Conservation (phyloP, 2,797 vertebrate genomes). For the Carduelis carduelis region DNA sequence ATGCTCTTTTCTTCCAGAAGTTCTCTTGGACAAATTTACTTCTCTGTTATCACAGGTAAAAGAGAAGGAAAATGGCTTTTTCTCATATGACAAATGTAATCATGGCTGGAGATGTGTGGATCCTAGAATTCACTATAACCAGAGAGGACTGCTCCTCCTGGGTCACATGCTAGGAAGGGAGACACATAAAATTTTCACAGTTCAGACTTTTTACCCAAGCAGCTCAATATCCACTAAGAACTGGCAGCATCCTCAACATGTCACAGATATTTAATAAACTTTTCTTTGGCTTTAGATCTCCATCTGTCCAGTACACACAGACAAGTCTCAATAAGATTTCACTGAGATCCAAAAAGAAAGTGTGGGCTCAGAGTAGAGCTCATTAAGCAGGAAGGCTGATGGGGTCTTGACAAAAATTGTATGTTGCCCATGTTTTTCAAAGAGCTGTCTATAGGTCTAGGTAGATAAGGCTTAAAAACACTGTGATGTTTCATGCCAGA, state of each 20-base stretch:
- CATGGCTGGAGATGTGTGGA: neutral
- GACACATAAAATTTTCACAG: neutral
- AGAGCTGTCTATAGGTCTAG: neutral
- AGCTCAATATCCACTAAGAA: neutral
- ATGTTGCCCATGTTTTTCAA: neutral
- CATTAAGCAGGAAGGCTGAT: neutral
- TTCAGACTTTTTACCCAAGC: neutral
- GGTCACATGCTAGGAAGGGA: neutral
- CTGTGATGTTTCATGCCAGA: neutral
- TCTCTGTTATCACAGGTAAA: neutral
- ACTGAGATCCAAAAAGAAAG: neutral
- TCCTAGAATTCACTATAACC: neutral
- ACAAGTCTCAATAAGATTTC: neutral
- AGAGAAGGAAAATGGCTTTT: neutral
- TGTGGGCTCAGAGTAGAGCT: neutral
- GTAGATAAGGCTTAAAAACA: neutral
- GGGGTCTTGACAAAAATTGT: neutral
- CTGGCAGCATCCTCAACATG: neutral
- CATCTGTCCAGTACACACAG: neutral
- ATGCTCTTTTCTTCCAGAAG: neutral
- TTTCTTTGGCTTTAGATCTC: neutral
- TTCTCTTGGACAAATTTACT: neutral
- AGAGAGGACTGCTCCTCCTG: neutral
- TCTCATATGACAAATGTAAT: neutral
- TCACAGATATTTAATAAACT: neutral